Percentiles rank a stretch among this genome's conserved stretches.
phyloP scores from a whole-genome alignment of 2,797 vertebrate genomes.

The Moxostoma hubbsi region DNA sequence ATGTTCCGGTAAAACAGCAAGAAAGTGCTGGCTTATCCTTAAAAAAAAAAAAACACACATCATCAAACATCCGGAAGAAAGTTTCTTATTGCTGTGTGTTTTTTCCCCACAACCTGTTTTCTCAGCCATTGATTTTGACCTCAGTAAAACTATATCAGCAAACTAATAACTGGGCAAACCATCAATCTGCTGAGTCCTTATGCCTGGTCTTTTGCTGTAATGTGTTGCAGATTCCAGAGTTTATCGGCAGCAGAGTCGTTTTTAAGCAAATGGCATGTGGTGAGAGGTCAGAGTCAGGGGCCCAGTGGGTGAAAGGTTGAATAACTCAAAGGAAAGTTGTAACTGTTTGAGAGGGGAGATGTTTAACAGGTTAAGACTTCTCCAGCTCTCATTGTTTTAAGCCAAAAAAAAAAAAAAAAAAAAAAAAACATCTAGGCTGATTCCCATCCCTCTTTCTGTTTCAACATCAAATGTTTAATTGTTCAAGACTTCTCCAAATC shows the following conservation, averaged over 20 bases:
- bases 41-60: constrained; percentile 30
- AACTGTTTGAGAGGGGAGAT: constrained; percentile 76
- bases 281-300: constrained; percentile 81
- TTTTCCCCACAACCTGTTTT: constrained; percentile 64
- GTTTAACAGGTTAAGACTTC: constrained; percentile 72
- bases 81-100: constrained; percentile 48
- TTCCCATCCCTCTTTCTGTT: constrained; percentile 33
- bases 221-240: constrained; percentile 84
- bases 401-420: constrained; percentile 21
- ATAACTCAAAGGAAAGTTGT: constrained; percentile 85
- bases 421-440: constrained; percentile 37
- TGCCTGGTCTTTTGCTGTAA: constrained; percentile 68
- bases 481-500: background rate
- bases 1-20: background rate
- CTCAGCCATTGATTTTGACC: constrained; percentile 72
- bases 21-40: background rate
- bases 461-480: constrained; percentile 12
- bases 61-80: constrained; percentile 43
- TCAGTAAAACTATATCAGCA: constrained; percentile 77
- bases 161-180: constrained; percentile 72
- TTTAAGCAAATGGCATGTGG: constrained; percentile 83
- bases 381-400: constrained; percentile 51
- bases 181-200: constrained; percentile 75
- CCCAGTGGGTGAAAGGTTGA: constrained; percentile 86
- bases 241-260: constrained; percentile 76